Evolutionary conservation across 2,797 vertebrate genomes (phyloP).

Genomic region (Amblyraja radiata): DNA sequence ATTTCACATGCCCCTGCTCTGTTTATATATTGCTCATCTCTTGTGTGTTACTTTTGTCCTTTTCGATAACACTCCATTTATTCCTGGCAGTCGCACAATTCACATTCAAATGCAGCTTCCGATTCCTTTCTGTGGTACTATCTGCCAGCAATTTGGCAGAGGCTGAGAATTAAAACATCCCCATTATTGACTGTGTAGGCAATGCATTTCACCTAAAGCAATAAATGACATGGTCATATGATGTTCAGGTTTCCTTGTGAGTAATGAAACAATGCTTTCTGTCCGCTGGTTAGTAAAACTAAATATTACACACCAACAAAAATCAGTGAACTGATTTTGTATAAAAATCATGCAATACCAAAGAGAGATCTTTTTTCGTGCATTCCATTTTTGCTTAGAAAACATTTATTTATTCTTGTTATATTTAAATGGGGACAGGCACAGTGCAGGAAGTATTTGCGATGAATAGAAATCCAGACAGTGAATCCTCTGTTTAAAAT

Average conservation of each 20-base stretch:
- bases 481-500: neutral
- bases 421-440: neutral
- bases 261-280: neutral
- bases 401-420: neutral
- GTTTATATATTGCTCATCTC: neutral
- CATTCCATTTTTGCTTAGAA: neutral
- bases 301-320: neutral
- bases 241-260: neutral
- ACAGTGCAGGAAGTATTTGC: neutral
- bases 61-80: neutral
- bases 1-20: neutral
- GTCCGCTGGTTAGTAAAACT: neutral
- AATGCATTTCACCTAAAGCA: neutral
- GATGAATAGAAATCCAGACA: neutral
- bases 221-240: neutral
- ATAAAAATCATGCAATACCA: neutral
- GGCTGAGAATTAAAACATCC: neutral
- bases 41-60: neutral
- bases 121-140: neutral
- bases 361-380: neutral
- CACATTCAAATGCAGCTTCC: neutral
- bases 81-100: neutral
- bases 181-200: neutral
- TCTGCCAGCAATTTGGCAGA: neutral
- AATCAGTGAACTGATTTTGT: slow-evolving; percentile 16